Base-by-base conservation (phyloP, 2,888 invertebrate species). In the Drosophila tripunctata region DNA sequence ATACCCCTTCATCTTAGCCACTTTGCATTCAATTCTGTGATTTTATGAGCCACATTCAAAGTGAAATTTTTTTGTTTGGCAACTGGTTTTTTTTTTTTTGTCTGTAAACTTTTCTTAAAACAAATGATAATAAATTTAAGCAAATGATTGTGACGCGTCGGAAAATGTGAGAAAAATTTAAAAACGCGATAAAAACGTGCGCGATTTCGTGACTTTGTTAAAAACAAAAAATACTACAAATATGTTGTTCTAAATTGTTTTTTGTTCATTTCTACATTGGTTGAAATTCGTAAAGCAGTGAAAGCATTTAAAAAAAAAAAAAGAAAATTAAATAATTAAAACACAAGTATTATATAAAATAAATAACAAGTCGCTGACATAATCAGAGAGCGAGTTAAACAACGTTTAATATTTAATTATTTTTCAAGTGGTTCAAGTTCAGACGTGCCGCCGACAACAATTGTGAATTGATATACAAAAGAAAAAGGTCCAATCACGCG, bases 391-490 rank as follows among this genome's bases (percentile, higher is more conserved):
- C 66, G 68, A 58, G 48, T 55, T 60, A n/a, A 65, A 56, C 45
- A 58, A 47, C 52, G 27, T 36, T 70, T 27, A 27, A 27, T 10
- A 27, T 27, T 10, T 27, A 10, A 27, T 10, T 55, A 58, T 57
- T 67, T 67, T 54, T 64, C 58, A 75, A 58, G 24, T 55, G 36
- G 30, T 73, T 75, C 83, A 87, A 86, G 75, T 75, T 78, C 82
- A 83, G 70, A 84, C 82, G 82, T 84, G 80, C 80, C 80, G 81
- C 67, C 54, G 61, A 51, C 58, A 50, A 41, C 67, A 51, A 75
- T 82, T 86, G 81, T 83, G 83, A 58, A 79, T 83, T 75, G 80
- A 80, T 87, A 66, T 47, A 72, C 75, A 86, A 86, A 79, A 83
- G 74, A 67, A 65, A 55, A 33, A 22, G 54, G 52, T 54, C 63